Conservation (phyloP, 1,140 invertebrate genomes). For the Hormaphis cornu region DNA sequence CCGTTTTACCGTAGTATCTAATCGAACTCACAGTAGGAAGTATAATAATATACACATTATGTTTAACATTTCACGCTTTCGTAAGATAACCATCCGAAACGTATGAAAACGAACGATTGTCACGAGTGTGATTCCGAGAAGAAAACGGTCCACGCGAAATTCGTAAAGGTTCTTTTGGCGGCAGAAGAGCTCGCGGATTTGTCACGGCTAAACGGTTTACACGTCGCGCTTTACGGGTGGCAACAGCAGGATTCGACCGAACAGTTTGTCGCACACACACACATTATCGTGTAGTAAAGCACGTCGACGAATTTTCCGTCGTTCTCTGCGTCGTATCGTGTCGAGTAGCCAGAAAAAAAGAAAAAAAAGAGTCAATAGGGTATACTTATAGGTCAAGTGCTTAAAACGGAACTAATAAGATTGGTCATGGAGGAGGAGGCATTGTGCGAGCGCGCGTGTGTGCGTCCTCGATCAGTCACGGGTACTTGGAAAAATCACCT, state of each 20-base stretch:
- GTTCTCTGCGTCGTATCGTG: background rate
- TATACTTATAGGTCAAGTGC: conserved; percentile 23
- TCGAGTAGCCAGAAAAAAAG: background rate
- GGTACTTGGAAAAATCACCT: conserved; percentile 30
- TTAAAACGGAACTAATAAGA: conserved; percentile 30
- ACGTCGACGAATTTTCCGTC: background rate
- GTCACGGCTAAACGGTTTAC: background rate
- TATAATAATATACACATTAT: no score
- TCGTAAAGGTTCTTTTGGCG: no score
- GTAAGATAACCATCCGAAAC: no score
- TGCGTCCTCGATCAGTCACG: conserved; percentile 28
- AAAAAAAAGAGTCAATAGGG: conserved; percentile 21
- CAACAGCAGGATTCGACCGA: background rate
- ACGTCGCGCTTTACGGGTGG: background rate
- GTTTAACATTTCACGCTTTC: no score
- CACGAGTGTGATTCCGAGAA: no score
- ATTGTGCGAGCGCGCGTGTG: conserved; percentile 22
- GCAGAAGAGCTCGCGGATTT: background rate
- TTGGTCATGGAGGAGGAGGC: conserved; percentile 31
- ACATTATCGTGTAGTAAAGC: background rate
- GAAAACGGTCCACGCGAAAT: no score
- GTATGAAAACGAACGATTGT: no score
- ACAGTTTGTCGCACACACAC: background rate
- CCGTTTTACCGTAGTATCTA: no score
- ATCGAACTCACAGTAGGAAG: no score